Percentiles rank a stretch among this genome's conserved stretches.
Evolutionary conservation across 1,140 invertebrate genomes (phyloP).

Genomic region (Zaprionus ornatus): DNA sequence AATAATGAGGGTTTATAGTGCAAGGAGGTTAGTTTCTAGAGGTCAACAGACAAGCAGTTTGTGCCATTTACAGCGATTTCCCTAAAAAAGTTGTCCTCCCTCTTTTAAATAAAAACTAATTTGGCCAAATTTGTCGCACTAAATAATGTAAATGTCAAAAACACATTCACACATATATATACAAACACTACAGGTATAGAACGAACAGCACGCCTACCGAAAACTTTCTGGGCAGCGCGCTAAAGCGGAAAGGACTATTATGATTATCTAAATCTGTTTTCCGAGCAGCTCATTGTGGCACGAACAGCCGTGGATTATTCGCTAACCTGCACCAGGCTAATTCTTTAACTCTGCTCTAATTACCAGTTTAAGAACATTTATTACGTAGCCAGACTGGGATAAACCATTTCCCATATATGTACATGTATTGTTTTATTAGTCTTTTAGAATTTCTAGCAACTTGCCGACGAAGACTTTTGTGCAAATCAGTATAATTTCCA

Average conservation of each 20-base stretch:
- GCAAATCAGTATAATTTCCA: too few relatives aligned
- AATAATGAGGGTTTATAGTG: too few relatives aligned
- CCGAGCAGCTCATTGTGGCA: constrained; percentile 47
- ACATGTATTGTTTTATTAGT: constrained; percentile 19
- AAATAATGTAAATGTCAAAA: constrained; percentile 63
- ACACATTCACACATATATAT: neutral
- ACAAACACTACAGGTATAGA: neutral
- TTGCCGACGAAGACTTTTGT: too few relatives aligned
- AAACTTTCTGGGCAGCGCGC: constrained; percentile 45
- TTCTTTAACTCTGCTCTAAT: constrained; percentile 59
- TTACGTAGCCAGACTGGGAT: constrained; percentile 32
- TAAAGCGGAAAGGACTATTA: constrained; percentile 73
- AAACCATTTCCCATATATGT: too few relatives aligned
- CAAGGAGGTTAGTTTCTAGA: too few relatives aligned
- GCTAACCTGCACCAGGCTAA: constrained; percentile 33
- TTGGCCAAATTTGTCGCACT: constrained; percentile 69
- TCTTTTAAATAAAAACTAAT: constrained; percentile 78
- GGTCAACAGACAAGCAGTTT: too few relatives aligned
- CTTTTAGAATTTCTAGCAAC: too few relatives aligned
- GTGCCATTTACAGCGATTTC: too few relatives aligned
- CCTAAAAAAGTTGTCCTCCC: too few relatives aligned
- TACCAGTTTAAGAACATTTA: constrained; percentile 67
- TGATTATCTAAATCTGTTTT: constrained; percentile 80
- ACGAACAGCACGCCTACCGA: neutral
- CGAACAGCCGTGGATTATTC: too few relatives aligned